A percentile compares a stretch with the other conserved stretches of the same genome.
phyloP scores from a whole-genome alignment of 2,113 vertebrate genomes.

The Bubalus kerabau region DNA sequence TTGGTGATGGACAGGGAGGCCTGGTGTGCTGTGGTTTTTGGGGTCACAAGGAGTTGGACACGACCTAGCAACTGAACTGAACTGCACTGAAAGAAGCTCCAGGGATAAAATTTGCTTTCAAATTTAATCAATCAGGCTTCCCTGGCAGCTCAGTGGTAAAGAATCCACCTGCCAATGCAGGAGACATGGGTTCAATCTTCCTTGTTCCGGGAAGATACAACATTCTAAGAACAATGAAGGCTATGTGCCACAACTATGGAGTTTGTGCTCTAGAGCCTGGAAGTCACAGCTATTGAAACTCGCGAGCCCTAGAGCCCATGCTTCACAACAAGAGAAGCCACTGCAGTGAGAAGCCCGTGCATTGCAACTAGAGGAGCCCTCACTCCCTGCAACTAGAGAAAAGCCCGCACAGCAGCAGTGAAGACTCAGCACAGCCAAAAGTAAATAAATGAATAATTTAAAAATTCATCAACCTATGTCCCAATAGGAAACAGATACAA shows the following conservation, averaged over 20 bases:
- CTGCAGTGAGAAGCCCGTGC: not conserved
- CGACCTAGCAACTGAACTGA: too few relatives aligned
- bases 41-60: fast-evolving
- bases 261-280: not conserved
- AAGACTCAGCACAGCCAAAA: not conserved
- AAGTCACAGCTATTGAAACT: not conserved
- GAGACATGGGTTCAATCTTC: not conserved
- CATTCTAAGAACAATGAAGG: not conserved
- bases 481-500: not conserved
- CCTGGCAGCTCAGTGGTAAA: not conserved
- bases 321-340: not conserved
- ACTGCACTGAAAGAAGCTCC: not conserved
- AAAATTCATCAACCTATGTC: not conserved
- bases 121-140: not conserved
- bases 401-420: not conserved
- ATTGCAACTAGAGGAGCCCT: not conserved
- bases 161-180: not conserved
- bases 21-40: too few relatives aligned
- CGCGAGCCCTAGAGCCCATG: not conserved
- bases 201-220: not conserved
- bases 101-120: conserved; percentile 8
- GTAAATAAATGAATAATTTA: not conserved
- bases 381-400: not conserved
- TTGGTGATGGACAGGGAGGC: too few relatives aligned
- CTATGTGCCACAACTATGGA: not conserved